Conservation (phyloP, 2,888 invertebrate genomes). For the Erebia aethiops region DNA sequence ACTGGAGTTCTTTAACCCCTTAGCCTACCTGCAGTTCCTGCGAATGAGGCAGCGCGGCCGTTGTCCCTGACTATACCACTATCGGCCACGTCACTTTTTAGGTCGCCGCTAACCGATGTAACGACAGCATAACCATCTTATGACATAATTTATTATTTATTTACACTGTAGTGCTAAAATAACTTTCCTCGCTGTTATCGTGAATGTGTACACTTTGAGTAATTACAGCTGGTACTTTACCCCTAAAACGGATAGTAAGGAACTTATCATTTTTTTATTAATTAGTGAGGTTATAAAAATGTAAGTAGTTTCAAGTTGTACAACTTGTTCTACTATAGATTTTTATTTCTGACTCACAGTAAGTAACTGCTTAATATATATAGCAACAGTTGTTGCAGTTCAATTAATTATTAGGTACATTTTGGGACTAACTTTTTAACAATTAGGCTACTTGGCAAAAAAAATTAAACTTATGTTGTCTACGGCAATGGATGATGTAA, state of each 20-base stretch:
- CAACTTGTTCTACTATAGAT: neutral
- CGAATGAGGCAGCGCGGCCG: constrained; percentile 81
- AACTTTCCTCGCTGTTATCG: constrained; percentile 27
- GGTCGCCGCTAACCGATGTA: constrained; percentile 71
- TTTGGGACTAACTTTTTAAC: neutral
- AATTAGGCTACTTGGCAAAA: neutral
- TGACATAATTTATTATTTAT: constrained; percentile 37
- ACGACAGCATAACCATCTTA: constrained; percentile 54
- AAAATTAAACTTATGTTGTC: constrained; percentile 30
- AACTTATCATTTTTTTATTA: neutral
- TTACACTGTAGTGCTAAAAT: constrained; percentile 27
- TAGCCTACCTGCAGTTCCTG: constrained; percentile 83
- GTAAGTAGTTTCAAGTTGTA: too few relatives aligned
- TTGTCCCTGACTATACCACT: constrained; percentile 79
- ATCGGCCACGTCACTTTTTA: constrained; percentile 78
- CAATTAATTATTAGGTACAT: too few relatives aligned
- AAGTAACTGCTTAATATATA: too few relatives aligned
- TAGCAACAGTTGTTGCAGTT: too few relatives aligned
- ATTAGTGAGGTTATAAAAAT: neutral
- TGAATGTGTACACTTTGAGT: constrained; percentile 3
- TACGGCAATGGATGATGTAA: constrained; percentile 67
- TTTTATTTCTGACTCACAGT: too few relatives aligned
- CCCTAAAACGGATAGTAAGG: neutral
- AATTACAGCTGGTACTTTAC: constrained; percentile 4
- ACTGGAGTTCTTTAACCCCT: constrained; percentile 82